Conservation (phyloP, 64 coral and sea anemone genomes). For the Pocillopora verrucosa region DNA sequence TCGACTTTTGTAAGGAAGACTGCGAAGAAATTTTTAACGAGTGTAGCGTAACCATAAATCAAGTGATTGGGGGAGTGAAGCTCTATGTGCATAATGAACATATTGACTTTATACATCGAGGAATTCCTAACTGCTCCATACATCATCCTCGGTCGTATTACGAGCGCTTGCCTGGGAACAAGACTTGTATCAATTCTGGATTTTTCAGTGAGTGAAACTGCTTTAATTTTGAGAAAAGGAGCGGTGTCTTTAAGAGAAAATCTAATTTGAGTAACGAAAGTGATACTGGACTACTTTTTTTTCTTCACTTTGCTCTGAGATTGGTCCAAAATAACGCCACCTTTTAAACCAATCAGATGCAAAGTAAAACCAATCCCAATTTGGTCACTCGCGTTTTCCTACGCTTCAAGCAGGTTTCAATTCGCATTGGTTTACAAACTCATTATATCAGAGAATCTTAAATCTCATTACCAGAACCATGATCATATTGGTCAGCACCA, state of each 20-base stretch:
- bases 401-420: too few relatives aligned
- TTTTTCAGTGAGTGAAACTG: slow-evolving; percentile 80
- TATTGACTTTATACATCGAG: slow-evolving; percentile 73
- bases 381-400: too few relatives aligned
- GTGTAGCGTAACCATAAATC: slow-evolving; percentile 40
- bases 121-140: slow-evolving; percentile 69
- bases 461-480: too few relatives aligned
- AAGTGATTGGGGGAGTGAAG: slow-evolving; percentile 75
- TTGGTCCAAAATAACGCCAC: too few relatives aligned
- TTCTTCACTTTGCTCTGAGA: too few relatives aligned
- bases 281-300: too few relatives aligned
- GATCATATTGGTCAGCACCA: too few relatives aligned
- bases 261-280: too few relatives aligned
- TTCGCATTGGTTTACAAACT: too few relatives aligned
- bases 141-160: slow-evolving; percentile 44
- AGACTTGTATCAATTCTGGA: slow-evolving; percentile 70
- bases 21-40: slow-evolving; percentile 71
- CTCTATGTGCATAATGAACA: background rate
- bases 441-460: too few relatives aligned
- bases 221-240: background rate
- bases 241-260: background rate
- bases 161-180: slow-evolving; percentile 15
- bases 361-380: too few relatives aligned
- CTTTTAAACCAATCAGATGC: too few relatives aligned
- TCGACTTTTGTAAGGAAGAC: slow-evolving; percentile 80